A percentile compares a stretch with the other conserved stretches of the same genome.
Evolutionary conservation across 2,113 vertebrate genomes (phyloP).

Genomic region (Onychostoma macrolepis): DNA sequence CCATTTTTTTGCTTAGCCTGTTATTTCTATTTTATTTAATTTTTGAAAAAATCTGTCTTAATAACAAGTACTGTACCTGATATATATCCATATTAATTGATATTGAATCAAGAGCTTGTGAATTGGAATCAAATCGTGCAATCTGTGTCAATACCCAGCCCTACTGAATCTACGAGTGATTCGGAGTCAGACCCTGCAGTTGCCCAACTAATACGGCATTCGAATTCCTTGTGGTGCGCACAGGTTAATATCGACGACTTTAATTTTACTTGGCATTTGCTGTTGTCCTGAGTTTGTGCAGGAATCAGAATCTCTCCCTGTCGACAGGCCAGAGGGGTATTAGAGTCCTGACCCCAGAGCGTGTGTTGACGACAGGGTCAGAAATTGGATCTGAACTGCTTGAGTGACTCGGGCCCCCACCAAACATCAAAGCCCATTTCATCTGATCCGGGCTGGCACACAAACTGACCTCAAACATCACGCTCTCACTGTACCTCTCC

Average conservation of each 20-base stretch:
- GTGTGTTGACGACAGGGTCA: conserved; percentile 22
- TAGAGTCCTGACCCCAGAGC: conserved; percentile 7
- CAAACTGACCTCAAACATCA: conserved; percentile 9
- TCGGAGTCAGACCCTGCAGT: background rate
- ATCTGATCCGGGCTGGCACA: conserved; percentile 35
- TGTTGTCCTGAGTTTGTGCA: conserved; percentile 15
- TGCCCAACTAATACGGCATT: background rate
- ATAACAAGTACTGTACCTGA: background rate
- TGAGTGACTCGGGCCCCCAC: conserved; percentile 8
- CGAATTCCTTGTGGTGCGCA: background rate
- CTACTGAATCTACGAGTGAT: background rate
- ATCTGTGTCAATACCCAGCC: background rate
- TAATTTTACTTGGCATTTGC: conserved; percentile 33
- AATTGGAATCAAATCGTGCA: background rate
- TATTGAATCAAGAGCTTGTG: background rate
- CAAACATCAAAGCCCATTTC: conserved; percentile 49
- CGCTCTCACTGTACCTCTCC: background rate
- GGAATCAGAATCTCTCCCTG: background rate
- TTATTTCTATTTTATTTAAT: too few species aligned
- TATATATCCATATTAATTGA: background rate
- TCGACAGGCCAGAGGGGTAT: conserved; percentile 4
- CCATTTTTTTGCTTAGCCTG: too few species aligned
- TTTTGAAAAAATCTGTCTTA: background rate
- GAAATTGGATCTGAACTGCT: conserved; percentile 50
- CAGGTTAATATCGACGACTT: conserved; percentile 12